These are phyloP conservation scores for Cepaea nemoralis DNA, from an alignment of 1,140 invertebrate genomes.

Conservation along the genomic window DNA sequence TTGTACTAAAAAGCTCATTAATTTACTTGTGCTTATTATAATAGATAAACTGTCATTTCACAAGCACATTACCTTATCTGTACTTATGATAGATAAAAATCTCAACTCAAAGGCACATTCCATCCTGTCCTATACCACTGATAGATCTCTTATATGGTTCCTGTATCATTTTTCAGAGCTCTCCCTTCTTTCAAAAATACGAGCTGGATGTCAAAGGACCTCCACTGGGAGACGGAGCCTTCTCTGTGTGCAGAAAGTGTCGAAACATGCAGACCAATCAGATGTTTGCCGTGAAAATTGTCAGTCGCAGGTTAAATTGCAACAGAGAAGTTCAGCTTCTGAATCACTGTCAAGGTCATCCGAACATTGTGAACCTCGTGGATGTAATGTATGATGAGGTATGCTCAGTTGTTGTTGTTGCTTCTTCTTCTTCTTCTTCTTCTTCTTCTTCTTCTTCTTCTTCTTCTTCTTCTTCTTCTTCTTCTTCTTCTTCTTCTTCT, in stretches of 20 bases:
- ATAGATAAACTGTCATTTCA: too few relatives aligned
- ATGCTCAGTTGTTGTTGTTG: slow-evolving; percentile 47
- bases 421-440: too few relatives aligned
- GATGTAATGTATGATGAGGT: slow-evolving; percentile 87
- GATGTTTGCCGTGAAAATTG: slow-evolving; percentile 91
- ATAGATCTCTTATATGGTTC: neutral
- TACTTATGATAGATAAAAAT: too few relatives aligned
- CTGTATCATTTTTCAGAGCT: slow-evolving; percentile 77
- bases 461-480: too few relatives aligned
- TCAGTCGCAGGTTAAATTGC: slow-evolving; percentile 79
- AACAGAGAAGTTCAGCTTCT: slow-evolving; percentile 84
- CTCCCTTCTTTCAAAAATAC: slow-evolving; percentile 88
- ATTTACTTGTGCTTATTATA: too few relatives aligned
- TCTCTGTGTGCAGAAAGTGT: slow-evolving; percentile 88
- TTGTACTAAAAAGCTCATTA: too few relatives aligned
- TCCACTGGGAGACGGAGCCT: slow-evolving; percentile 88
- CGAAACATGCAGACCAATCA: slow-evolving; percentile 80
- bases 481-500: too few relatives aligned
- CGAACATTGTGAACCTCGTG: slow-evolving; percentile 87
- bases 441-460: too few relatives aligned
- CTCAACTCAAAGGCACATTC: too few relatives aligned
- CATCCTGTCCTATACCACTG: neutral
- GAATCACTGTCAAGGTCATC: slow-evolving; percentile 86
- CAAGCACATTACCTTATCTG: too few relatives aligned
- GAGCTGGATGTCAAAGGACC: slow-evolving; percentile 79